These are phyloP conservation scores for Amphipyra tragopoginis DNA, from an alignment of 2,888 invertebrate species.

Conservation along the genomic window DNA sequence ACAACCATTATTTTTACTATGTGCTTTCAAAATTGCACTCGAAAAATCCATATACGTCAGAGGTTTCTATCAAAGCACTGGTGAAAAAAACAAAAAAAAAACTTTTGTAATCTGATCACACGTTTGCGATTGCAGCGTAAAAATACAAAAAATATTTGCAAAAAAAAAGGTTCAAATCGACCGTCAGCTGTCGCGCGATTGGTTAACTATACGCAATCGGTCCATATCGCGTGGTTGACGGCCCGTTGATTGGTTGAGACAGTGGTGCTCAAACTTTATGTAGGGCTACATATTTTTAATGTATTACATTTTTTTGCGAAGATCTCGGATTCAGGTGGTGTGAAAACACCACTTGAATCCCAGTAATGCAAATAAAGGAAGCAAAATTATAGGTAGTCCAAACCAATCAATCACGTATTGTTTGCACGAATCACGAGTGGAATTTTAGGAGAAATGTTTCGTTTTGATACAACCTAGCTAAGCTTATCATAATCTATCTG, in stretches of 20 bases:
- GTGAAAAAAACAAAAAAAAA: slow-evolving; percentile 14
- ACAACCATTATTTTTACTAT: slow-evolving; percentile 27
- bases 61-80: slow-evolving; percentile 33
- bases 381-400: no score
- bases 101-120: slow-evolving; percentile 53
- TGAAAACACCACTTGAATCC: no score
- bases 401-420: no score
- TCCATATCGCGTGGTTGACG: slow-evolving; percentile 46
- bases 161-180: slow-evolving; percentile 39
- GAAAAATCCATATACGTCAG: slow-evolving; percentile 40
- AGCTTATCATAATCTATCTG: no score
- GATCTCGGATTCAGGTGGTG: no score
- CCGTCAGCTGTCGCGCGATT: slow-evolving; percentile 52
- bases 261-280: slow-evolving; percentile 35
- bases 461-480: no score
- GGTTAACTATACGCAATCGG: slow-evolving; percentile 51
- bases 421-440: no score
- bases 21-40: slow-evolving; percentile 26
- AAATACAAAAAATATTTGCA: slow-evolving; percentile 20
- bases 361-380: no score
- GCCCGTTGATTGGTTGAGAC: slow-evolving; percentile 45
- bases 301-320: no score
- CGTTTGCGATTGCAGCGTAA: slow-evolving; percentile 38
- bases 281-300: neutral
- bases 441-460: no score